Conservation (phyloP, 2,113 vertebrate species). For the Scomber colias region DNA sequence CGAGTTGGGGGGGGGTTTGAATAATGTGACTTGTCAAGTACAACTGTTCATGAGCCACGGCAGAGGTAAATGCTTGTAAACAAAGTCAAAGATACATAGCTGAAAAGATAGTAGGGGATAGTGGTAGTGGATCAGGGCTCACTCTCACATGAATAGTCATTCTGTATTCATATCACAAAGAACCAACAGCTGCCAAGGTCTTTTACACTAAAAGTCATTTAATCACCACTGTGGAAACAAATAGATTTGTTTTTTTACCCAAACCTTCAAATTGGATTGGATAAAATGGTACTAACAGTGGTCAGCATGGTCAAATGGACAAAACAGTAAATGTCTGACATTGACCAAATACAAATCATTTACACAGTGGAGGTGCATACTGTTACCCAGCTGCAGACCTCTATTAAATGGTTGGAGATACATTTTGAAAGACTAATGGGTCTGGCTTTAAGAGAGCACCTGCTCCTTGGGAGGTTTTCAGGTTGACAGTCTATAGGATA, state of each 20-base stretch:
- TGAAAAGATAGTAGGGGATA: neutral
- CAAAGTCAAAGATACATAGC: neutral
- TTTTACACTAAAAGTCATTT: neutral
- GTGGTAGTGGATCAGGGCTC: neutral
- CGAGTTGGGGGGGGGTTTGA: neutral
- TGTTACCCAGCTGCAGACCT: neutral
- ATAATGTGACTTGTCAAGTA: constrained; percentile 30
- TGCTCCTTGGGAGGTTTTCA: constrained; percentile 64
- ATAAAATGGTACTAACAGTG: no score
- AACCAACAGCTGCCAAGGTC: neutral
- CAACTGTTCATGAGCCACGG: constrained; percentile 25
- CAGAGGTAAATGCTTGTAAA: neutral
- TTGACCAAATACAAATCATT: constrained; percentile 1
- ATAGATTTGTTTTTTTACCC: neutral
- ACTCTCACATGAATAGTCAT: no score
- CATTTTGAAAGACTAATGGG: constrained; percentile 3
- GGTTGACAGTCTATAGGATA: constrained; percentile 62
- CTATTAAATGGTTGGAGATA: constrained; percentile 1
- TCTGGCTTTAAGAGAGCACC: constrained; percentile 50
- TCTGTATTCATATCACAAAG: no score
- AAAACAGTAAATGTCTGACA: neutral
- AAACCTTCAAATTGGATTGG: no score
- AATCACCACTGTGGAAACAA: neutral
- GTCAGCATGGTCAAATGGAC: no score
- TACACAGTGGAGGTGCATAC: neutral